A percentile compares a stretch with the other conserved stretches of the same genome.
phyloP scores from a whole-genome alignment of 2,113 vertebrate genomes.

The Ondatra zibethicus region DNA sequence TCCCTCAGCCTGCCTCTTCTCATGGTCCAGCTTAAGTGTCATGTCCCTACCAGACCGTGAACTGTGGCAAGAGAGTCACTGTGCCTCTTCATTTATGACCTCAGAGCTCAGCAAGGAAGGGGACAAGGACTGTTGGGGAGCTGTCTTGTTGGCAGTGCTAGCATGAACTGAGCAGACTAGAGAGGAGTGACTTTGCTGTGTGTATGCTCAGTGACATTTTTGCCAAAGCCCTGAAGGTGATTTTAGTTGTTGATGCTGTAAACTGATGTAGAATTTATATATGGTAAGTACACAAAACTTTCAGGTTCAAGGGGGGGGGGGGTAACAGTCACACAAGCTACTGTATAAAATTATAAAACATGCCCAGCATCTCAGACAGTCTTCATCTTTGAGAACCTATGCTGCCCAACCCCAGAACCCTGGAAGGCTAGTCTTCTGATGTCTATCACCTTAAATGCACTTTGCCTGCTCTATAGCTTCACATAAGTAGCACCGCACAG shows the following conservation, averaged over 20 bases:
- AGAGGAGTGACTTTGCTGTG: background rate
- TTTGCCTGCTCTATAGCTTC: background rate
- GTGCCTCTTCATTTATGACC: background rate
- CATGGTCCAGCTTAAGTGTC: too few species aligned
- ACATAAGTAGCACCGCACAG: background rate
- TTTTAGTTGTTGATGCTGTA: background rate
- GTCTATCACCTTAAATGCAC: background rate
- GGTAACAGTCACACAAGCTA: background rate
- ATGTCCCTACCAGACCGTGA: background rate
- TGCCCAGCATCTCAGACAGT: background rate
- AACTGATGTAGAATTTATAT: background rate
- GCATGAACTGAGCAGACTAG: accelerated
- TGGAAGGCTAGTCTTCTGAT: background rate
- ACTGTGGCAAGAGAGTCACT: background rate
- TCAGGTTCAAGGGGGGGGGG: background rate
- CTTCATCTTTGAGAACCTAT: background rate
- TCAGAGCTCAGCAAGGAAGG: background rate
- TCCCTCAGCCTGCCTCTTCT: background rate
- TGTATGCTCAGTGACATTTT: background rate
- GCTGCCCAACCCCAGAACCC: background rate
- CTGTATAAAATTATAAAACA: background rate
- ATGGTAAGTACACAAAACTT: background rate
- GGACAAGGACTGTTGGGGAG: background rate
- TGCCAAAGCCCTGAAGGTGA: background rate
- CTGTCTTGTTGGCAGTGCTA: too few species aligned